Evolutionary conservation across 1,140 invertebrate genomes (phyloP), one percentile per base, ranked within the genome.

Genomic region (Drosophila triauraria): DNA sequence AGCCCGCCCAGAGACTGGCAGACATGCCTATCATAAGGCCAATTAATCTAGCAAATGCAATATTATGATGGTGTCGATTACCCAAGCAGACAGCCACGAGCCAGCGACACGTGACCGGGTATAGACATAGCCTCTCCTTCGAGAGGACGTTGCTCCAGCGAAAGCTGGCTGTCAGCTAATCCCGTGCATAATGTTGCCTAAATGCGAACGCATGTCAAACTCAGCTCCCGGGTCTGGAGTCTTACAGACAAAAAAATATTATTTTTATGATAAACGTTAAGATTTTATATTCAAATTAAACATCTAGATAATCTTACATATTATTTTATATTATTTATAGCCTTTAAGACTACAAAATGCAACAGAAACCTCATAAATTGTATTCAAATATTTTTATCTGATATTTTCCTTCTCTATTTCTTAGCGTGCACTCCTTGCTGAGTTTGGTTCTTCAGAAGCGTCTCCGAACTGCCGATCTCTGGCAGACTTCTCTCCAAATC

Each of bases 31-130:
- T 60, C 54, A 38, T 53, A 40, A 42, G 61, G 62, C 76, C 78
- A 84, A 82, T 80, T 87, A 87, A 87, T 87, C 83, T 65, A 60
- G 62, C 64, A 83, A 83, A 17, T 44, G 54, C 72, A 90, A 78
- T 90, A 90, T 88, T 88, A 84, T 88, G 81, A 88, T 79, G 75
- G 86, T 88, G 78, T 90, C 85, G 78, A 88, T 90, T 85, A 76
- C 85, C 72, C 62, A 71, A 78, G 78, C 68, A 90, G 78, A 71
- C 72, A 78, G 64, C 76, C 54, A 68, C 50, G 48, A 67, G 58
- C 51, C 64, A 60, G 13, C 20, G 68, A 68, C 77, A 80, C 85
- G 85, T 90, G 85, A 69, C 77, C 65, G 10, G 42, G 51, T 30
- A 40, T 43, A 38, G n/a, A 20, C 53, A 40, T n/a, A 40, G 53